These are phyloP conservation scores for Caligus rogercresseyi DNA, from an alignment of 1,140 invertebrate genomes.

Conservation along the genomic window DNA sequence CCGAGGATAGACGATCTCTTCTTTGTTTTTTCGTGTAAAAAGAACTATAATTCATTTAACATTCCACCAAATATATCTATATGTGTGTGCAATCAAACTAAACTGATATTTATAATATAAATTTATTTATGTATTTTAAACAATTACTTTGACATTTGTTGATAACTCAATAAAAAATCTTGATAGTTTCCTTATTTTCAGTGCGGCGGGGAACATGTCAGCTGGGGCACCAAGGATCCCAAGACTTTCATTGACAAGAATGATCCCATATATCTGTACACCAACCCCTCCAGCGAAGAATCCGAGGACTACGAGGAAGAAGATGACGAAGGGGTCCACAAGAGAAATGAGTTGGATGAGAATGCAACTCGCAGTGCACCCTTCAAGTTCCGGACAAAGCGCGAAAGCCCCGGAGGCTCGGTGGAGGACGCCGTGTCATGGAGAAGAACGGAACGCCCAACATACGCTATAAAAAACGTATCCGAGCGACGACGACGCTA, in stretches of 20 bases:
- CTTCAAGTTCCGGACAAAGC: too few species aligned
- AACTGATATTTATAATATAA: too few species aligned
- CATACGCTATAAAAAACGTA: slow-evolving; percentile 73
- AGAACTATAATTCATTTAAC: too few species aligned
- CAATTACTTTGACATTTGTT: neutral
- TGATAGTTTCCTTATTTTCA: too few species aligned
- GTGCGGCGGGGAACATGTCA: neutral
- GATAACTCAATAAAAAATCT: neutral
- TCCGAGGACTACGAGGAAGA: neutral
- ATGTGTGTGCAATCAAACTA: too few species aligned
- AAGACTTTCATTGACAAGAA: neutral
- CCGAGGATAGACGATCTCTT: too few species aligned
- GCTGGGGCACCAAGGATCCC: neutral
- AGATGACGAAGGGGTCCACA: neutral
- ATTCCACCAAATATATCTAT: too few species aligned
- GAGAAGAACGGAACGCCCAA: slow-evolving; percentile 89
- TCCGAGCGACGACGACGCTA: slow-evolving; percentile 66
- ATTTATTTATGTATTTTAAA: neutral
- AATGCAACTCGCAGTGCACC: neutral
- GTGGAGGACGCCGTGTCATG: slow-evolving; percentile 44
- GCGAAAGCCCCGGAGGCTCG: too few species aligned
- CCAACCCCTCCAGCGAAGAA: neutral
- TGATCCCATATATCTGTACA: neutral
- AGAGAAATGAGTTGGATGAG: neutral
- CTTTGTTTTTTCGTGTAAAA: too few species aligned